Evolutionary conservation across 2,797 vertebrate species (phyloP).

Genomic region (Sebastes iracundus): DNA sequence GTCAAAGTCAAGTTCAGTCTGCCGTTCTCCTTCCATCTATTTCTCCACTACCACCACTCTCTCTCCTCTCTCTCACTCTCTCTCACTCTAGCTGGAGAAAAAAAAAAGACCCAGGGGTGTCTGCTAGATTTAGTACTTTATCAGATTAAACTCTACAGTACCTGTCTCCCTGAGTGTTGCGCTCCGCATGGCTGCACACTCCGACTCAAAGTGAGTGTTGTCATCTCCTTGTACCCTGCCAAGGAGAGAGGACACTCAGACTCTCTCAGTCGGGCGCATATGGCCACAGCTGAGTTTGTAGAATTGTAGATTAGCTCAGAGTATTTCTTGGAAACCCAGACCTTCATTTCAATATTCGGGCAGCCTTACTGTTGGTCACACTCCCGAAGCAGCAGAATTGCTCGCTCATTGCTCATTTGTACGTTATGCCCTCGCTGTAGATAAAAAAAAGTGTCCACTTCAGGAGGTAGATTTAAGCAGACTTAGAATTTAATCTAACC

Average conservation of each 20-base stretch:
- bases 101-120: constrained; percentile 58
- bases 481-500: neutral
- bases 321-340: constrained; percentile 26
- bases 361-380: constrained; percentile 23
- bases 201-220: constrained; percentile 55
- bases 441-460: neutral
- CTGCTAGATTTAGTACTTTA: constrained; percentile 71
- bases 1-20: constrained; percentile 68
- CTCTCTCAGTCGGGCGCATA: constrained; percentile 19
- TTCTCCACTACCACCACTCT: constrained; percentile 1
- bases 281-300: constrained; percentile 49
- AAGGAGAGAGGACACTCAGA: constrained; percentile 41
- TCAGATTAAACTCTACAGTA: constrained; percentile 71
- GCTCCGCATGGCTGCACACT: constrained; percentile 58
- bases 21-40: constrained; percentile 45
- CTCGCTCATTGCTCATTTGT: neutral
- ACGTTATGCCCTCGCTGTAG: neutral
- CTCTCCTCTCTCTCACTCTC: constrained; percentile 26
- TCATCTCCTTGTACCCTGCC: constrained; percentile 51
- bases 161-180: constrained; percentile 52
- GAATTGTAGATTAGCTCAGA: constrained; percentile 54
- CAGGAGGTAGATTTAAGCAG: neutral
- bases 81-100: constrained; percentile 33
- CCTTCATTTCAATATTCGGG: constrained; percentile 37
- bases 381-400: constrained; percentile 10